Percentiles rank a stretch among this genome's conserved stretches.
Evolutionary conservation across 2,797 vertebrate genomes (phyloP).

Genomic region (Hephaestus fuliginosus): DNA sequence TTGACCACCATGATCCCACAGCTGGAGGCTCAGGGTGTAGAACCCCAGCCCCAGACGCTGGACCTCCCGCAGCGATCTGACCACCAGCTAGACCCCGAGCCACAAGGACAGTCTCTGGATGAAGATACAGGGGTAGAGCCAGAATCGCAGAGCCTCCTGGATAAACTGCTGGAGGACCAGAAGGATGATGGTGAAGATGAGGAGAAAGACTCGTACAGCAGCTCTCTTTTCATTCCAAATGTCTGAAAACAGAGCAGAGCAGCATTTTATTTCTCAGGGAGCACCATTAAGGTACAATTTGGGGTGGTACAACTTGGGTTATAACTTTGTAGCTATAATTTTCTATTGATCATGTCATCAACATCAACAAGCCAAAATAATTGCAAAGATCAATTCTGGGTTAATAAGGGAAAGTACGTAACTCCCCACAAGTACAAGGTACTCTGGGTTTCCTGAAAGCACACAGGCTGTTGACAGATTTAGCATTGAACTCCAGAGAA

Average conservation of each 20-base stretch:
- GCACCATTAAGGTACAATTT: background rate
- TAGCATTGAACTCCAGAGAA: no score
- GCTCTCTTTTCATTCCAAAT: conserved; percentile 87
- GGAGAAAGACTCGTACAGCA: conserved; percentile 87
- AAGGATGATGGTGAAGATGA: conserved; percentile 70
- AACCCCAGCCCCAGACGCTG: conserved; percentile 85
- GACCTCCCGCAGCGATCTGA: conserved; percentile 81
- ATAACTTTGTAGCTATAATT: background rate
- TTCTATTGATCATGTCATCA: background rate
- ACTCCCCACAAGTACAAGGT: background rate
- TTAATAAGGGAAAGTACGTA: background rate
- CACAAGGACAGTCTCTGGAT: conserved; percentile 40
- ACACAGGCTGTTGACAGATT: no score
- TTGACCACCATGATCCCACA: conserved; percentile 85
- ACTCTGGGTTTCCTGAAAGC: background rate
- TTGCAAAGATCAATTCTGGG: background rate
- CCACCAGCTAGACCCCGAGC: conserved; percentile 52
- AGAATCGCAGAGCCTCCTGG: conserved; percentile 72
- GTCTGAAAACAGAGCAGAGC: conserved; percentile 75
- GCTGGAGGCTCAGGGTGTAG: conserved; percentile 82
- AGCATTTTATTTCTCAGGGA: background rate
- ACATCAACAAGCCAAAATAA: background rate
- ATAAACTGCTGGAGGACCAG: conserved; percentile 89
- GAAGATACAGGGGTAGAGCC: conserved; percentile 53
- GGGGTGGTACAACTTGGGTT: background rate